Conservation (phyloP, 2,888 invertebrate genomes). For the Perithous albicinctus region DNA sequence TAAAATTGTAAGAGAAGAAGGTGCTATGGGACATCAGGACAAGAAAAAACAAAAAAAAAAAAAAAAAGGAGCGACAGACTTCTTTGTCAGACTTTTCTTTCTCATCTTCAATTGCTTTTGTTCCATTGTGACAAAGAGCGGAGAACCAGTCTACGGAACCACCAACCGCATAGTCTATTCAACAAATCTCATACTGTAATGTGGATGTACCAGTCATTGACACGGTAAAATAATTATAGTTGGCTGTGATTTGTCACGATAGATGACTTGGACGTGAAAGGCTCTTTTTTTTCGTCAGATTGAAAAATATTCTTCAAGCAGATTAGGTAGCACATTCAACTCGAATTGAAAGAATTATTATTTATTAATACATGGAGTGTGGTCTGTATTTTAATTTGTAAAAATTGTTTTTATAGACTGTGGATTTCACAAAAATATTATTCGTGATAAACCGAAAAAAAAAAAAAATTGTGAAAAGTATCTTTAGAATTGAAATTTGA, state of each 20-base stretch:
- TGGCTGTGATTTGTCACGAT: background rate
- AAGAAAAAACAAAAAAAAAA: background rate
- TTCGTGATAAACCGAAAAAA: no score
- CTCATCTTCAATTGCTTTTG: conserved; percentile 39
- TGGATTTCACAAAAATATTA: no score
- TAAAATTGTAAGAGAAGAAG: conserved; percentile 3
- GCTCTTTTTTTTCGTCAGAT: background rate
- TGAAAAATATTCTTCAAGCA: background rate
- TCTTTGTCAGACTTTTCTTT: conserved; percentile 32
- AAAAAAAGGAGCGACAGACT: conserved; percentile 15
- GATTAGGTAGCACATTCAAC: background rate
- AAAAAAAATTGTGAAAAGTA: no score
- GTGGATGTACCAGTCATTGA: conserved; percentile 15
- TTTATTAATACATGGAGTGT: background rate
- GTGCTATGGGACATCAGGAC: no score
- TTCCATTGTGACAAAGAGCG: conserved; percentile 27
- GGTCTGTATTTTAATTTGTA: background rate
- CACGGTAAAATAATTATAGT: background rate
- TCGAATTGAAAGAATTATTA: background rate
- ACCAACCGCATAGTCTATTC: conserved; percentile 38
- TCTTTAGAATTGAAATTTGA: no score
- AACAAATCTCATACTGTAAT: background rate
- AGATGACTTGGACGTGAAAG: background rate
- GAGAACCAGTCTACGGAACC: conserved; percentile 40
- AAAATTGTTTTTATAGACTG: no score